Evolutionary conservation across 1,140 invertebrate genomes (phyloP), one percentile per base, ranked within the genome.

Genomic region (Liolophura sinensis): DNA sequence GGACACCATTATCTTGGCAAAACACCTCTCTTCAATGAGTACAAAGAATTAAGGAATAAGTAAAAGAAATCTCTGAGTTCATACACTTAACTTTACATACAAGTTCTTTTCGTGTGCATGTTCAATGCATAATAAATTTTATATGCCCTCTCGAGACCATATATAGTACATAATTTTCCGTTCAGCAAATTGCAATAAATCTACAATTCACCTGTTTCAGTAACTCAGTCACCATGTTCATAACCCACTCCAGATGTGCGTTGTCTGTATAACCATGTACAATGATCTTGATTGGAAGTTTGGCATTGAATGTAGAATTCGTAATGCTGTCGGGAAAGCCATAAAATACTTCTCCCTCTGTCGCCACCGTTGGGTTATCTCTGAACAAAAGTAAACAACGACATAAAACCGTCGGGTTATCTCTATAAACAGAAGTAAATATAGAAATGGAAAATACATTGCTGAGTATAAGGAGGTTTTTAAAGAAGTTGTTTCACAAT

Each of bases 251-350:
- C 70, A 93, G 67, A 22, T 91, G 89, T 76, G 94, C 96, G 73
- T 91, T 92, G 55, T 93, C 94, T 0, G 94, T 93, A 77, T 97
- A 98, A 5, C 96, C 96, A 76, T 98, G 96, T 0, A 97, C 93
- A 66, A 98, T 92, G 25, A 98, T 89, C 81, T 95, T 93, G 49
- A 77, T 82, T 12, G 70, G 69, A 54, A 55, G 69, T 14, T 12
- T 52, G 0, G 65, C 31, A 25, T 70, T 60, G 54, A 78, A 79
- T 14, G 69, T 63, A 22, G 75, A 79, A 7, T 51, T 60, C 12
- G 20, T 59, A 0, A 92, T 84, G 62, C 71, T 69, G n/a, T 65
- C 69, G 20, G 62, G 89, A 67, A 83, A 40, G 31, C 31, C 31
- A 40, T 40, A 40, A 40, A 40, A 40, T 3, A 40, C 9, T 40